Conservation (phyloP, 2,888 invertebrate genomes). For the Cyclophora punctaria region DNA sequence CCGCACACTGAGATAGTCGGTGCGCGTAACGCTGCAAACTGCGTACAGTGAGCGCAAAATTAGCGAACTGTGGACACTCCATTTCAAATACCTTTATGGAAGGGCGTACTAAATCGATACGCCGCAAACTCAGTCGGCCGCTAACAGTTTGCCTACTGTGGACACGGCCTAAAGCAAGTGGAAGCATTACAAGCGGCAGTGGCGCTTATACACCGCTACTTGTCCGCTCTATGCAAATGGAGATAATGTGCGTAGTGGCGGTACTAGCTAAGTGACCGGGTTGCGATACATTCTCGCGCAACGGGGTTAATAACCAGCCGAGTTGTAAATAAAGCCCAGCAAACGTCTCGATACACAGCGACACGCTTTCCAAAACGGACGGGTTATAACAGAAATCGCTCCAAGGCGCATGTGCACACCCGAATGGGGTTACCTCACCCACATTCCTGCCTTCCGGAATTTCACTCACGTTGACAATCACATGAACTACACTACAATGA, state of each 20-base stretch:
- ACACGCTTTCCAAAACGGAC: constrained; percentile 42
- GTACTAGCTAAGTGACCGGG: constrained; percentile 66
- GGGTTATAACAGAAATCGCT: constrained; percentile 59
- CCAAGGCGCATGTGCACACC: constrained; percentile 62
- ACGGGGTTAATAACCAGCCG: constrained; percentile 56
- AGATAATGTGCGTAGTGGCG: constrained; percentile 62
- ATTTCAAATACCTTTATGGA: too few relatives aligned
- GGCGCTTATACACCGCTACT: constrained; percentile 60
- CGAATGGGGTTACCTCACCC: constrained; percentile 67
- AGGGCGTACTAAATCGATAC: too few relatives aligned
- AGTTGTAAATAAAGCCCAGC: constrained; percentile 46
- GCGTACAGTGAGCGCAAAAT: too few relatives aligned
- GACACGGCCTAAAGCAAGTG: constrained; percentile 18
- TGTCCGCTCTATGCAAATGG: constrained; percentile 67
- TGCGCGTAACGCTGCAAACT: too few relatives aligned
- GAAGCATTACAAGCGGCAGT: constrained; percentile 46
- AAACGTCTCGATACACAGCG: constrained; percentile 31
- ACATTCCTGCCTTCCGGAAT: constrained; percentile 70
- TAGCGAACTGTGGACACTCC: too few relatives aligned
- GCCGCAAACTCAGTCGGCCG: too few relatives aligned
- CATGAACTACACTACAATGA: constrained; percentile 40
- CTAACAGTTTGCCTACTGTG: too few relatives aligned
- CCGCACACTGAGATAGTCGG: neutral
- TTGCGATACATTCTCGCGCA: constrained; percentile 57
- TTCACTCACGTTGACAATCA: constrained; percentile 59